Percentiles rank a stretch among this genome's conserved stretches.
Conservation (phyloP, 1,140 invertebrate genomes). For the Lucilia sericata region DNA sequence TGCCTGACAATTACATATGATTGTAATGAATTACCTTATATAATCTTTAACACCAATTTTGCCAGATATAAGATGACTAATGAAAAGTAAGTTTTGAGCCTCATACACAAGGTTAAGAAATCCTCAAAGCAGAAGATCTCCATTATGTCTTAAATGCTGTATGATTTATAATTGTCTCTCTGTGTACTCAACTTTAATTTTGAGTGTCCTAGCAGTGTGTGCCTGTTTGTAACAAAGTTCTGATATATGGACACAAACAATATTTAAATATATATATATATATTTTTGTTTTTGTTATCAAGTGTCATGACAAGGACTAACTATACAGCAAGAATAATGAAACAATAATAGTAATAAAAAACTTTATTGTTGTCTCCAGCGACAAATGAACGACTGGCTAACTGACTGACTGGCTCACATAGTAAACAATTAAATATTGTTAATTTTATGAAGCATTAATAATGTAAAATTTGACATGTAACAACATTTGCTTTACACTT, state of each 20-base stretch:
- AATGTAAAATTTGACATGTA: neutral
- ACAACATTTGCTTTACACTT: conserved; percentile 7
- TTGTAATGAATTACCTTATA: too few species aligned
- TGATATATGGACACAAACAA: conserved; percentile 12
- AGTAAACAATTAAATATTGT: conserved; percentile 19
- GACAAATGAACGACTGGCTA: neutral
- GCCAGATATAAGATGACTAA: too few species aligned
- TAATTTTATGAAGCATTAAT: conserved; percentile 27
- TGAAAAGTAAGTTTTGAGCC: too few species aligned
- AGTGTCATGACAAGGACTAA: conserved; percentile 3
- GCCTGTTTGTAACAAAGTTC: neutral
- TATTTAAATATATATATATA: neutral
- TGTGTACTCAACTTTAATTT: neutral
- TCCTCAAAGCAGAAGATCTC: too few species aligned
- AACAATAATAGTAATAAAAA: neutral
- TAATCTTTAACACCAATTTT: too few species aligned
- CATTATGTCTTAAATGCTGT: neutral
- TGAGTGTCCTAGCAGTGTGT: neutral
- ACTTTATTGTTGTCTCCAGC: neutral
- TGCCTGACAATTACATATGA: too few species aligned
- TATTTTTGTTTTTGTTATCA: neutral
- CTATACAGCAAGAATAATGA: neutral
- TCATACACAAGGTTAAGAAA: too few species aligned
- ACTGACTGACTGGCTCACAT: neutral
- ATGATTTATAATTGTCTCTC: neutral